Base-by-base conservation (phyloP, 2,888 invertebrate species). In the Synergus japonicus region DNA sequence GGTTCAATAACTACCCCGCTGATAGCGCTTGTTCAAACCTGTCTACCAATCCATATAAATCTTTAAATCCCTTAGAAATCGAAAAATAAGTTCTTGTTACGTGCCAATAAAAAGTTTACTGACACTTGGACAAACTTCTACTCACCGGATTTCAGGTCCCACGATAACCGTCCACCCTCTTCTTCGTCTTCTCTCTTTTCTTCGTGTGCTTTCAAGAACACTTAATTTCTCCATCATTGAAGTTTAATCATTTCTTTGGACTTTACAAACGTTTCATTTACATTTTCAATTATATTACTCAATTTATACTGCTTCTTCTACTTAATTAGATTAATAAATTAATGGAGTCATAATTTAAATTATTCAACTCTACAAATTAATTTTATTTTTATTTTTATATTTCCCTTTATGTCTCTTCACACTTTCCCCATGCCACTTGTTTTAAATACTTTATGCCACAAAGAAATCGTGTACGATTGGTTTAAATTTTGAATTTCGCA, bases 81-180 rank as follows among this genome's bases (percentile, higher is more conserved):
- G 13, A 54, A 54, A n/a, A 54, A 60, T 60, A 22, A 22, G 4
- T 22, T 22, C 18, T 4, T 10, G 44, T 18, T 18, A 7, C 37
- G 44, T 4, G 44, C 5, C 43, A 22, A 67, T 9, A 44, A 66
- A 66, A 18, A 66, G n/a, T 7, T 43, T n/a, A 18, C 41, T 18
- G 29, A 13, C 22, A 76, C 49, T 37, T n/a, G 29, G n/a, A 7
- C 4, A 54, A 73, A 37, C n/a, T 78, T 49, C n/a, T 13, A 87
- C 91, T 93, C 92, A 96, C 96, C 96, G 94, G 88, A 96, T 93
- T 93, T 96, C 96, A 85, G 95, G 95, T 85, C 96, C 96, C 80
- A 96, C 94, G 43, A 94, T 94, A 73, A 96, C 96, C 5, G 96
- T 96, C 96, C 96, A 96, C 65, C 96, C 96, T 73, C 96, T 93